Conservation (phyloP, 2,113 vertebrate genomes). For the Azemiops feae region DNA sequence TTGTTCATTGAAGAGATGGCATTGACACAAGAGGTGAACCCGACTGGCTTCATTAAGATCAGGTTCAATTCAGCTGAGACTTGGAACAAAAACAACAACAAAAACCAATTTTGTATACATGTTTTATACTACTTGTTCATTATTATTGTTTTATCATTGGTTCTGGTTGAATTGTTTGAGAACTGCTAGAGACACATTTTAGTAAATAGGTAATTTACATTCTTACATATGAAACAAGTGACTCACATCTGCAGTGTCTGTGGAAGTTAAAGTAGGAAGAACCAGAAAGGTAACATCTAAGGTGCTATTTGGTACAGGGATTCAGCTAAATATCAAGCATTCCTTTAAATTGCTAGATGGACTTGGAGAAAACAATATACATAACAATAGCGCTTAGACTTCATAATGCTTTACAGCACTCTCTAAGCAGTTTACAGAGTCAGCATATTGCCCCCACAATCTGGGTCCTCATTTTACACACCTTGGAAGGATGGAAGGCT, state of each 20-base stretch:
- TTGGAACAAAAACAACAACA: background rate
- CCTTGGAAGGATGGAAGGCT: background rate
- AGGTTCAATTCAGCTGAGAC: background rate
- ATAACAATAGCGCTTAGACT: background rate
- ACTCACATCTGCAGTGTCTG: background rate
- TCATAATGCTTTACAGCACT: background rate
- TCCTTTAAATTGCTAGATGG: background rate
- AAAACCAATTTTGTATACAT: background rate
- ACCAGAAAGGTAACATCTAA: background rate
- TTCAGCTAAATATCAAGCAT: background rate
- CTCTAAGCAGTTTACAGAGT: no score
- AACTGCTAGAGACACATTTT: background rate
- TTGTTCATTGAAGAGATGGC: background rate
- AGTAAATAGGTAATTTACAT: background rate
- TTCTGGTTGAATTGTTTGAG: background rate
- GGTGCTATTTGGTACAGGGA: background rate
- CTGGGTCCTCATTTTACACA: background rate
- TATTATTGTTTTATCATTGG: background rate
- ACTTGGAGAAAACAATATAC: background rate
- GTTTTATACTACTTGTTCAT: background rate
- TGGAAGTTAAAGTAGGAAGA: background rate
- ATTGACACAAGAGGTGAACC: background rate
- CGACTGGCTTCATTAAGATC: background rate
- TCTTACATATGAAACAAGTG: background rate
- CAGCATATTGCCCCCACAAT: background rate